A percentile compares a stretch with the other conserved stretches of the same genome.
Conservation (phyloP, 2,113 vertebrate genomes). For the Oreocharis arfaki region DNA sequence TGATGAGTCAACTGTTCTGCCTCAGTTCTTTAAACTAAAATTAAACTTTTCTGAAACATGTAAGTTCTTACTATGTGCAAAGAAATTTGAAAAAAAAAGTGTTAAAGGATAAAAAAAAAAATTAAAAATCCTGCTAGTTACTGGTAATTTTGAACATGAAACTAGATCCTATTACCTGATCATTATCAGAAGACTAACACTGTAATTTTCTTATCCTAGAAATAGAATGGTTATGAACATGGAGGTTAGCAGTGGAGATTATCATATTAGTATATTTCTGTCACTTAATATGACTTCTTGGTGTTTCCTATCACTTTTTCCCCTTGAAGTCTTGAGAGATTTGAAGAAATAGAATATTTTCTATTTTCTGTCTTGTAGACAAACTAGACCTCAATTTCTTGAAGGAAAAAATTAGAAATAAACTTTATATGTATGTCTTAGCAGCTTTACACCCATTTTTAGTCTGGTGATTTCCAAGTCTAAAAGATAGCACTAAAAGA, state of each 20-base stretch:
- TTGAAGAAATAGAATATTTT: not conserved
- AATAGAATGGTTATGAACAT: not conserved
- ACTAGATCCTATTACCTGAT: not conserved
- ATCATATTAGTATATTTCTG: not conserved
- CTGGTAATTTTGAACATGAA: not conserved
- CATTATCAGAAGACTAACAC: not conserved
- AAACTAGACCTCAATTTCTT: not conserved
- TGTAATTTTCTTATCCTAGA: not conserved
- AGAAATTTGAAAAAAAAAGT: not conserved
- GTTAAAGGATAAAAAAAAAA: not conserved
- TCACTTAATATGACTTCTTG: not conserved
- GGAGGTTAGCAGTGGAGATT: not conserved
- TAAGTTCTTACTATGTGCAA: not conserved
- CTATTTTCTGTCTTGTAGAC: not conserved
- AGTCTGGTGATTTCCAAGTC: not conserved
- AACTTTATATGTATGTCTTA: not conserved
- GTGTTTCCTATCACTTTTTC: not conserved
- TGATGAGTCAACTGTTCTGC: not conserved
- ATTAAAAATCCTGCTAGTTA: not conserved
- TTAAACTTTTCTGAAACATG: not conserved
- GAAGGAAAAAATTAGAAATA: conserved; percentile 12
- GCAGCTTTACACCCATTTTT: not conserved
- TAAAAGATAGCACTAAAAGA: not conserved
- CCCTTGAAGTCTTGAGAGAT: not conserved
- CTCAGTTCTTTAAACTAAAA: not conserved